Evolutionary conservation across 64 coral and sea anemone genomes (phyloP), one percentile per base, ranked within the genome.

Genomic region (Acropora yongei): DNA sequence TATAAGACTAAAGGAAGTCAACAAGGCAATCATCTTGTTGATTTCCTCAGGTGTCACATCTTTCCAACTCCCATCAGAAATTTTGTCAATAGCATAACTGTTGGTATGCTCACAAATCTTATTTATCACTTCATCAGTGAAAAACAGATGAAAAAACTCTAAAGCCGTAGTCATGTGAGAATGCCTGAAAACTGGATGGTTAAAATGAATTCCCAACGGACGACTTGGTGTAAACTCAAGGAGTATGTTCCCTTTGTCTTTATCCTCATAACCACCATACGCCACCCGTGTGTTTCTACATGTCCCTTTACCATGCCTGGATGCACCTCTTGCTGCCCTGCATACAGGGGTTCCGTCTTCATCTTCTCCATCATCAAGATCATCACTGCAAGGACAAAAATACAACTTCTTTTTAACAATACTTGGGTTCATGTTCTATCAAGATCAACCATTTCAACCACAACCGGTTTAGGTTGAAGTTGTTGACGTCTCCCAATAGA

Each of bases 101-200:
- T 82, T 82, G 43, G 55, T 82, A 65, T 65, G 57, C 11, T 7
- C 42, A 4, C 30, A 42, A 40, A 82, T 61, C 1, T 30, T 61
- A 42, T 10, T 57, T 11, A 82, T 2, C 12, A 82, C 10, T 39
- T 57, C 53, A 10, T 6, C 53, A 13, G 79, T 45, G 42, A 82
- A 82, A 41, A 82, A 82, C 5, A 92, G 72, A 41, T 76, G 50
- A 45, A 92, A 92, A 78, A 92, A 92, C 8, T 84, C 80, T 13
- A 84, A 14, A 60, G 89, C 43, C 55, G 40, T 82, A 14, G 89
- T 91, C 79, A 91, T 91, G 6, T 66, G 47, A 74, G 60, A 30
- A 30, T 30, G 46, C 43, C 89, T 91, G 7, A 91, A 67, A 2
- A 82, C 0, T 63, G 78, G 60, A 14, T 63, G 2, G 13, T 44